A percentile compares a stretch with the other conserved stretches of the same genome.
Conservation (phyloP, 2,797 vertebrate genomes). For the Enteromius viviparus region DNA sequence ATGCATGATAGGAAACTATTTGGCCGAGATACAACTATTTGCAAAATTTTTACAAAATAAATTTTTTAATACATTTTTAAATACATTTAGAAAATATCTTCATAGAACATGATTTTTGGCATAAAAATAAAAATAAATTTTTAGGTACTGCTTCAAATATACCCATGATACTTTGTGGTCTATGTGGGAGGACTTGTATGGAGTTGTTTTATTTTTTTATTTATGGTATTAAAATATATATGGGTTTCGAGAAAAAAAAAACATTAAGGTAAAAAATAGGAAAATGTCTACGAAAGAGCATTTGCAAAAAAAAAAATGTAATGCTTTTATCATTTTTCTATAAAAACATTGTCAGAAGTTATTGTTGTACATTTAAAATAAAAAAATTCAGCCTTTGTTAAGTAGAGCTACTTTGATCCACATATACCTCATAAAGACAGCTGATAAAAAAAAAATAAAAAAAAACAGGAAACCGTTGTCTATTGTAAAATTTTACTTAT, state of each 20-base stretch:
- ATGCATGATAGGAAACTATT: too few species aligned
- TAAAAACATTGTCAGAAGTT: background rate
- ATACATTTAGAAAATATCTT: too few species aligned
- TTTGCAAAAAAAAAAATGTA: background rate
- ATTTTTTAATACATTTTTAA: too few species aligned
- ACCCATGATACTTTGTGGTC: too few species aligned
- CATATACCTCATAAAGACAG: background rate
- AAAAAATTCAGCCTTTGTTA: background rate
- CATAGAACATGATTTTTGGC: too few species aligned
- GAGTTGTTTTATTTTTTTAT: background rate
- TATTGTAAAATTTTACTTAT: slow-evolving; percentile 89
- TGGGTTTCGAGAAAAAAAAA: background rate
- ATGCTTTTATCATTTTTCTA: background rate
- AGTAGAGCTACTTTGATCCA: background rate
- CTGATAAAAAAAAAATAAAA: slow-evolving; percentile 9
- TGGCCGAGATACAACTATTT: too few species aligned
- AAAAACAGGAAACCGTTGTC: slow-evolving; percentile 13
- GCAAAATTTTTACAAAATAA: too few species aligned
- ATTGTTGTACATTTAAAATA: background rate
- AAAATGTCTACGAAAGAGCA: background rate
- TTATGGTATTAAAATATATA: background rate
- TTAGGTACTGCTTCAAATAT: too few species aligned
- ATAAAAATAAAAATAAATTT: too few species aligned
- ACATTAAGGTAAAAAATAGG: background rate
- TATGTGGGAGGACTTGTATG: too few species aligned